Evolutionary conservation across 2,888 invertebrate genomes (phyloP).

Genomic region (Drosophila kokeensis): DNA sequence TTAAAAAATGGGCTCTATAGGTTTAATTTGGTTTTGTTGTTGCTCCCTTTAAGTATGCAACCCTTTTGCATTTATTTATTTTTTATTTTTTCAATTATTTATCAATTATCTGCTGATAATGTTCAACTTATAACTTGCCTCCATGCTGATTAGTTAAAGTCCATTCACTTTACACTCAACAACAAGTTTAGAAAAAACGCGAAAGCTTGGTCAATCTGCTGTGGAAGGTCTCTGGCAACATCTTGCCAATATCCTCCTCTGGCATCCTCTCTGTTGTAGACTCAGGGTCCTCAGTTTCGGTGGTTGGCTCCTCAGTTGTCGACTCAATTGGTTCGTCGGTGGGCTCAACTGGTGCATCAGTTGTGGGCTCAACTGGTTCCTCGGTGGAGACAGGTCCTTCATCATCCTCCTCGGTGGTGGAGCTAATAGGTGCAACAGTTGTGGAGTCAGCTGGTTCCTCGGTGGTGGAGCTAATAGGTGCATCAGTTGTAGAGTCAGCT

Average conservation of each 20-base stretch:
- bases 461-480: neutral
- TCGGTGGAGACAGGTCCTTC: neutral
- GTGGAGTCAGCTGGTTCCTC: neutral
- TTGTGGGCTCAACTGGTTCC: neutral
- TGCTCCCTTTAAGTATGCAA: slow-evolving; percentile 48
- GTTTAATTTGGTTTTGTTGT: neutral
- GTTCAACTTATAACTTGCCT: slow-evolving; percentile 2
- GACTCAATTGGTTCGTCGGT: no score
- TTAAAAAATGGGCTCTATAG: neutral
- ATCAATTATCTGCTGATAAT: slow-evolving; percentile 7
- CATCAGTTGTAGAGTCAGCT: neutral
- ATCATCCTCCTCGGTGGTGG: neutral
- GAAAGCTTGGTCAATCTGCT: slow-evolving; percentile 11
- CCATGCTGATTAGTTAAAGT: neutral
- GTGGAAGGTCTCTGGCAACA: neutral
- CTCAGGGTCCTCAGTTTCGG: neutral
- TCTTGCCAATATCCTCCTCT: slow-evolving; percentile 14
- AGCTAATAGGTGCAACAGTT: neutral
- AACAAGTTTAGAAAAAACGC: slow-evolving; percentile 20
- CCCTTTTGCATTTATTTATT: no score
- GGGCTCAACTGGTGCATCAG: neutral
- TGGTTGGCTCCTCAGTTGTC: neutral
- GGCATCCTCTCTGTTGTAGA: slow-evolving; percentile 1
- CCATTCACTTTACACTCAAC: neutral
- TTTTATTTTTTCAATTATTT: neutral